Percentiles rank a stretch among this genome's conserved stretches.
phyloP scores from a whole-genome alignment of 1,140 invertebrate species.

The Caenorhabditis inopinata region DNA sequence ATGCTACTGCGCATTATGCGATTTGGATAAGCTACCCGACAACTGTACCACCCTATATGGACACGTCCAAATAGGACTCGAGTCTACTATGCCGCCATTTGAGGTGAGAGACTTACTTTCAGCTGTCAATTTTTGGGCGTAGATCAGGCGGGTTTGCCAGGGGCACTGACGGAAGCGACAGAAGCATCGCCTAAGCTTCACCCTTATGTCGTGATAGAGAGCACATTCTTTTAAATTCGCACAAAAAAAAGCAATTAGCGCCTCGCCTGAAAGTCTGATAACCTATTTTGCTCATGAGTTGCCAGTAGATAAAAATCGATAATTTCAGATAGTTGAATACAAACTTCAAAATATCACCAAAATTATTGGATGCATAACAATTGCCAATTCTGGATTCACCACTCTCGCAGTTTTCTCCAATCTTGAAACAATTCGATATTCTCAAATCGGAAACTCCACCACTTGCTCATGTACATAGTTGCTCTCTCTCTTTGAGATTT shows the following conservation, averaged over 20 bases:
- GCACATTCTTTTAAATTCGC: too few species aligned
- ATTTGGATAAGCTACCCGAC: not conserved
- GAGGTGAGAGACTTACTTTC: too few species aligned
- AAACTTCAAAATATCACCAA: not conserved
- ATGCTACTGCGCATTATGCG: conserved; percentile 9
- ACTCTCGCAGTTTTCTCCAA: not conserved
- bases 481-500: too few species aligned
- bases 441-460: not conserved
- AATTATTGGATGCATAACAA: not conserved
- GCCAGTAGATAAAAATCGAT: not conserved
- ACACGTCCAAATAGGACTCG: conserved; percentile 4
- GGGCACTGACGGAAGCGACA: too few species aligned
- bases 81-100: not conserved
- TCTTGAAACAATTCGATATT: not conserved
- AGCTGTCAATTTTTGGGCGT: too few species aligned
- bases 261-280: too few species aligned
- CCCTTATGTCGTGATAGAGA: too few species aligned
- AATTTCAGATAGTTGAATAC: not conserved
- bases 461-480: not conserved
- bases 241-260: too few species aligned
- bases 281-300: too few species aligned
- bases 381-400: not conserved
- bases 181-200: too few species aligned
- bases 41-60: not conserved
- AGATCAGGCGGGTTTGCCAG: too few species aligned